These are phyloP conservation scores for Scomberomorus guttatus DNA, from an alignment of 2,797 vertebrate genomes.

Conservation along the genomic window DNA sequence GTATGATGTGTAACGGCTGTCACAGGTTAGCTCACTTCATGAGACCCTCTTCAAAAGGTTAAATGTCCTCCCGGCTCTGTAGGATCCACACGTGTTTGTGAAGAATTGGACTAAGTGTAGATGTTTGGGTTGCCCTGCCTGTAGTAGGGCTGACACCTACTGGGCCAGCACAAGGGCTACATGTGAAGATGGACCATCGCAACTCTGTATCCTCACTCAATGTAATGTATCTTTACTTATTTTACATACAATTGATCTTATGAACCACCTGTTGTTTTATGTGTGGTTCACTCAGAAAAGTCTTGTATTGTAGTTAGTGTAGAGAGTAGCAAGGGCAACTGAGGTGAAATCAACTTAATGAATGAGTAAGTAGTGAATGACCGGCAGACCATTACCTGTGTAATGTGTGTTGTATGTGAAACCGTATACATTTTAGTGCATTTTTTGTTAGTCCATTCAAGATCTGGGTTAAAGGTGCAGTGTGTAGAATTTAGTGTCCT, in stretches of 20 bases:
- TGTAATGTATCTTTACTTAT: slow-evolving; percentile 66
- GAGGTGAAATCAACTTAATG: neutral
- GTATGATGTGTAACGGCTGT: slow-evolving; percentile 10
- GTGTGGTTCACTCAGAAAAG: neutral
- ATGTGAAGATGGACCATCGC: slow-evolving; percentile 72
- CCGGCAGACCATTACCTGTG: neutral
- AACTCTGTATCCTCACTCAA: slow-evolving; percentile 48
- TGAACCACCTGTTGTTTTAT: neutral
- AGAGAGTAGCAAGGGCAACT: neutral
- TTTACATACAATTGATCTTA: neutral
- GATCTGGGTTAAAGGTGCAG: neutral
- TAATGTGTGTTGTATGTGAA: neutral
- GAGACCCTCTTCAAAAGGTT: neutral
- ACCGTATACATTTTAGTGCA: neutral
- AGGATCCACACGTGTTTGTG: slow-evolving; percentile 11
- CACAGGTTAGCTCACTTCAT: slow-evolving; percentile 1
- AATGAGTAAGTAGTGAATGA: neutral
- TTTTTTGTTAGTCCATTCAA: neutral
- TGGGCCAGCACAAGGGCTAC: slow-evolving; percentile 31
- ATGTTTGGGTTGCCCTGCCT: slow-evolving; percentile 25
- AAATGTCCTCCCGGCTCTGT: neutral
- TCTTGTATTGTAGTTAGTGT: neutral
- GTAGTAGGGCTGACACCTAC: slow-evolving; percentile 39
- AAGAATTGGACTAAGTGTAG: slow-evolving; percentile 33
- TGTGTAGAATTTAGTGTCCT: too few species aligned